Evolutionary conservation across 2,113 vertebrate genomes (phyloP), one percentile per base, ranked within the genome.

Genomic region (Pipra filicauda): DNA sequence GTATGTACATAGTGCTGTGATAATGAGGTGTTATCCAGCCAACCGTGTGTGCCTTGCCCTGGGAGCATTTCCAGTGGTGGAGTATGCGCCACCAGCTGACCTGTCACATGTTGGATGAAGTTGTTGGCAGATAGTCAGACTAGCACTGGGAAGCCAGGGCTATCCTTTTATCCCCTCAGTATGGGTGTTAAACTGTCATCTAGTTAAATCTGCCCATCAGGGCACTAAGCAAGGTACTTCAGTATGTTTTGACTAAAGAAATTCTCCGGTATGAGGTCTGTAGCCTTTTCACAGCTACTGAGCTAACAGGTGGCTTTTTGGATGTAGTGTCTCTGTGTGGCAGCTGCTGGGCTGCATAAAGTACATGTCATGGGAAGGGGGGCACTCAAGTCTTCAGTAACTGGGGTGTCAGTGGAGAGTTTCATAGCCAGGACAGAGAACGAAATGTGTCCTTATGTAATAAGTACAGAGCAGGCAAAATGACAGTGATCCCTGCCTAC

Each of bases 401-500:
- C 43, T 69, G 2, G 2, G 4, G 6, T 3, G 1, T n/a, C 20
- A 39, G 27, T 24, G 15, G 44, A 80, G 35, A 74, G 37, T 81
- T 87, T 71, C 2, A 1, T 67, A 62, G 41, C 64, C 31, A 37
- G 51, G 24, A 74, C 24, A 78, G 61, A 41, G 66, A 81, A 37
- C 0, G 0, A 81, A 89, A 54, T 31, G 8, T 9, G 2, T 26
- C n/a, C 15, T 69, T 87, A 84, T 7, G 11, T 49, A 85, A 84
- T 52, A 52, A 71, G 55, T 76, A 49, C 39, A 70, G 66, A 64
- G 49, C 62, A 75, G 73, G n/a, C 15, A 72, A 52, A 91, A 67
- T 85, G 44, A 28, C 69, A 73, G 65, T 30, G 15, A 92, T 91
- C 48, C 17, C 77, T 52, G 55, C 73, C 84, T 84, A 87, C 76